phyloP scores from a whole-genome alignment of 2,888 invertebrate species.

The Hirtodrosophila duncani region DNA sequence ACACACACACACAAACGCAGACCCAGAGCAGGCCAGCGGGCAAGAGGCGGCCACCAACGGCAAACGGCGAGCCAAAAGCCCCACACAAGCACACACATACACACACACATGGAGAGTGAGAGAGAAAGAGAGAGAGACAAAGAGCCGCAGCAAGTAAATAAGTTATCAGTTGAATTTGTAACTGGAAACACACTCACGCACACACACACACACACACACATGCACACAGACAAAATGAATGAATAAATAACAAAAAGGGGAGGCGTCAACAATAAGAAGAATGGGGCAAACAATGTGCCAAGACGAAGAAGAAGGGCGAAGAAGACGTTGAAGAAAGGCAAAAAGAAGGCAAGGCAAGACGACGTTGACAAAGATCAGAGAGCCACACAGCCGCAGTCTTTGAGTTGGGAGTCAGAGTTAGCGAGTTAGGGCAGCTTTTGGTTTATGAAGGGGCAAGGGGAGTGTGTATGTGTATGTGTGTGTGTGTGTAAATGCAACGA shows the following conservation, averaged over 20 bases:
- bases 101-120: too few relatives aligned
- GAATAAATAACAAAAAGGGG: conserved; percentile 72
- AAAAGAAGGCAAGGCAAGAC: neutral
- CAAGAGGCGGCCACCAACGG: conserved; percentile 10
- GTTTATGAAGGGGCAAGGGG: neutral
- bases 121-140: conserved; percentile 32
- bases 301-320: conserved; percentile 14
- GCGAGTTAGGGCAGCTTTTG: too few relatives aligned
- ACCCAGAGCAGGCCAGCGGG: conserved; percentile 11
- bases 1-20: conserved; percentile 14
- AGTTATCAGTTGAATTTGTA: conserved; percentile 68
- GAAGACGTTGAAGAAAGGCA: conserved; percentile 8
- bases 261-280: conserved; percentile 64
- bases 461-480: conserved; percentile 1
- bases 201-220: neutral
- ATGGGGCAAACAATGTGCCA: too few relatives aligned
- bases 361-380: conserved; percentile 55
- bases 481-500: conserved; percentile 41
- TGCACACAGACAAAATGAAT: conserved; percentile 31
- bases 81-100: neutral
- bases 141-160: conserved; percentile 64
- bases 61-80: conserved; percentile 41
- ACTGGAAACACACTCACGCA: conserved; percentile 47
- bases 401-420: conserved; percentile 11
- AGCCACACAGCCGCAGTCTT: too few relatives aligned